Evolutionary conservation across 2,797 vertebrate genomes (phyloP).

Genomic region (Channallabes apus): DNA sequence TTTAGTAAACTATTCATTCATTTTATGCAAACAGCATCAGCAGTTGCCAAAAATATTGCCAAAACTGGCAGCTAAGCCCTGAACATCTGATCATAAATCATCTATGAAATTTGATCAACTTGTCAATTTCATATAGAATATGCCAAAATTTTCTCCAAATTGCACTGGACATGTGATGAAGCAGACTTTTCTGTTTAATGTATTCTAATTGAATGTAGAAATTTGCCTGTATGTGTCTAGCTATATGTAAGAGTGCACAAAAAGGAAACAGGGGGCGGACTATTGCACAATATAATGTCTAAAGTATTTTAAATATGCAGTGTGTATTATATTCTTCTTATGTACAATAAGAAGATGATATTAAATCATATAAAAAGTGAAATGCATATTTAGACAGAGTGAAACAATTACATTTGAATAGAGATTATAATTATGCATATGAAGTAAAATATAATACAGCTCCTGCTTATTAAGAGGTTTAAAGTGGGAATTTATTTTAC

Average conservation of each 20-base stretch:
- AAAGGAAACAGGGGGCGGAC: neutral
- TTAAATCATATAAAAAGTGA: neutral
- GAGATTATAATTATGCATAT: slow-evolving; percentile 59
- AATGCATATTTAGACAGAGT: slow-evolving; percentile 43
- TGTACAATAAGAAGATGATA: too few relatives aligned
- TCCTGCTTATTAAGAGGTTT: neutral
- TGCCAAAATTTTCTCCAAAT: neutral
- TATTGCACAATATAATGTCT: neutral
- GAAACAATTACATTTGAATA: slow-evolving; percentile 74
- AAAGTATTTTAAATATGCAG: slow-evolving; percentile 1
- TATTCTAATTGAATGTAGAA: slow-evolving; percentile 23
- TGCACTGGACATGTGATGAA: slow-evolving; percentile 63
- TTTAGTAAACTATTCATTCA: slow-evolving; percentile 36
- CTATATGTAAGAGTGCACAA: slow-evolving; percentile 28
- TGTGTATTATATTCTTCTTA: neutral
- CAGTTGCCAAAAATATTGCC: neutral
- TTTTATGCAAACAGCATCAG: slow-evolving; percentile 30
- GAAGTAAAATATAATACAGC: neutral
- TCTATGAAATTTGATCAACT: neutral
- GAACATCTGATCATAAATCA: neutral
- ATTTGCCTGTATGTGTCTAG: slow-evolving; percentile 9
- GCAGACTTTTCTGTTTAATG: slow-evolving; percentile 63
- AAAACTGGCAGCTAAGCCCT: neutral
- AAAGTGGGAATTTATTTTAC: neutral
- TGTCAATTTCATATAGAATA: neutral